Percentiles rank a stretch among this genome's conserved stretches.
Evolutionary conservation across 2,797 vertebrate species (phyloP).

Genomic region (Cirrhinus molitorella): DNA sequence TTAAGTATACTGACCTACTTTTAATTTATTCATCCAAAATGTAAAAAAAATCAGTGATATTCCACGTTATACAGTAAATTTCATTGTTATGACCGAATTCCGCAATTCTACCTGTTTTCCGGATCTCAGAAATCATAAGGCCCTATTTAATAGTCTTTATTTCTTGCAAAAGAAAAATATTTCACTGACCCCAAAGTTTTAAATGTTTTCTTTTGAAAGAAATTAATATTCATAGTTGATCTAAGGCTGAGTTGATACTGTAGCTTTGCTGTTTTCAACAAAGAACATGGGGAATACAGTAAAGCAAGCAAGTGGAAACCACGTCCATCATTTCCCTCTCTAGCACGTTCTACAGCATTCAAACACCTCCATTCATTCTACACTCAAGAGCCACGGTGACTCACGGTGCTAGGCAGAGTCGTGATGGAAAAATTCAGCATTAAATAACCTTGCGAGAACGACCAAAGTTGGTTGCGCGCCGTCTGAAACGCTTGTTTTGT

Average conservation of each 20-base stretch:
- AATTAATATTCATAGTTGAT: not conserved
- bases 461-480: not conserved
- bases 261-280: not conserved
- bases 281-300: not conserved
- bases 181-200: not conserved
- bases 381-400: constrained; percentile 41
- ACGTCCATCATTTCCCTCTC: constrained; percentile 15
- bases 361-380: constrained; percentile 36
- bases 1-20: too few relatives aligned
- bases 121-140: too few relatives aligned
- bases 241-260: not conserved
- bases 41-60: too few relatives aligned
- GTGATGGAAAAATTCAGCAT: constrained; percentile 38
- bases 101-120: too few relatives aligned
- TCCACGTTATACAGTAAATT: too few relatives aligned
- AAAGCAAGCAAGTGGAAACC: constrained; percentile 10
- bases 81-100: too few relatives aligned
- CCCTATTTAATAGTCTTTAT: not conserved
- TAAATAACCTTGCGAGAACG: constrained; percentile 28
- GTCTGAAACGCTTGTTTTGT: constrained; percentile 28
- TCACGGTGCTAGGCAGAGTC: constrained; percentile 26
- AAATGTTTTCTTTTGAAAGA: not conserved
- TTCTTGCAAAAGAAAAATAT: too few relatives aligned
- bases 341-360: constrained; percentile 8
- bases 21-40: too few relatives aligned